Percentiles rank a stretch among this genome's conserved stretches.
Evolutionary conservation across 2,113 vertebrate genomes (phyloP).

Genomic region (Phodopus roborovskii): DNA sequence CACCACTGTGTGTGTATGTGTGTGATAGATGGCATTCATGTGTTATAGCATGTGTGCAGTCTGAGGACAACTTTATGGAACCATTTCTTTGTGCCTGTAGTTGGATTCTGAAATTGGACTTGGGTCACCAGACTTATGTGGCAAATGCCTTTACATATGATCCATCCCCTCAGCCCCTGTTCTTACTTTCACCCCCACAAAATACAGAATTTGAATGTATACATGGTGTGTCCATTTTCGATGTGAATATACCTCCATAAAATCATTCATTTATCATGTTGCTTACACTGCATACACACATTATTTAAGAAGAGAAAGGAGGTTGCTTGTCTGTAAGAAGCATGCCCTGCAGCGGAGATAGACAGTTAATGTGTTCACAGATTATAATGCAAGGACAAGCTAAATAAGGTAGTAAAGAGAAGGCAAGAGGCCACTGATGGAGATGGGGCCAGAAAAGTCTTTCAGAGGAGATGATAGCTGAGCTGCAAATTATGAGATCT

Average conservation of each 20-base stretch:
- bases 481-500: neutral
- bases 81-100: neutral
- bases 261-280: neutral
- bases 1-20: neutral
- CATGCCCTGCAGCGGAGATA: neutral
- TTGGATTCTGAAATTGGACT: neutral
- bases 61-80: neutral
- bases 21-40: neutral
- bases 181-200: neutral
- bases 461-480: conserved; percentile 31
- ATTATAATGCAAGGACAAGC: conserved; percentile 19
- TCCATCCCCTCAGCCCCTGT: neutral
- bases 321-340: neutral
- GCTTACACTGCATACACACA: neutral
- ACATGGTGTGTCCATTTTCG: neutral
- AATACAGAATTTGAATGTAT: conserved; percentile 1
- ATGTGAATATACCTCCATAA: neutral
- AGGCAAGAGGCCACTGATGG: neutral
- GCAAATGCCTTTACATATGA: neutral
- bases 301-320: neutral
- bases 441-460: neutral
- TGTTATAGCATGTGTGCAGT: neutral
- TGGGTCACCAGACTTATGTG: neutral
- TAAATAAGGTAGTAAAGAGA: neutral
- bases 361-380: neutral